Evolutionary conservation across 2,888 invertebrate species (phyloP).

Genomic region (Drosophila tanythrix): DNA sequence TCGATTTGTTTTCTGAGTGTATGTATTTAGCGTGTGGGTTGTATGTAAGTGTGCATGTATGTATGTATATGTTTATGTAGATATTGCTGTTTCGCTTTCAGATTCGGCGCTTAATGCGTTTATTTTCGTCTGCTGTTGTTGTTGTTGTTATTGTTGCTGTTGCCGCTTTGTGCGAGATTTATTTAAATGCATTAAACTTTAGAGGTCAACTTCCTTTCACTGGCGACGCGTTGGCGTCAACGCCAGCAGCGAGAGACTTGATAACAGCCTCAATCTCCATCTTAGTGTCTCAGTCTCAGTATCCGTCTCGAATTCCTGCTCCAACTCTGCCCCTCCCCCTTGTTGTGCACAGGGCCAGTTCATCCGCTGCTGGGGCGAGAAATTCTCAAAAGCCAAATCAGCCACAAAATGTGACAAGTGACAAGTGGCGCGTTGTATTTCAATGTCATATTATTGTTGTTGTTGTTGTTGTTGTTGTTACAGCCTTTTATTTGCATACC

Average conservation of each 20-base stretch:
- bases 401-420: conserved; percentile 78
- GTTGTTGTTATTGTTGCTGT: conserved; percentile 34
- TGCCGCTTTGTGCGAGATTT: conserved; percentile 60
- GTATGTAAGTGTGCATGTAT: background rate
- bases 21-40: background rate
- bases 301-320: conserved; percentile 25
- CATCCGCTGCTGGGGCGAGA: conserved; percentile 25
- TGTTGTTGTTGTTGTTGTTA: conserved; percentile 15
- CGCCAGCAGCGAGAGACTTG: conserved; percentile 40
- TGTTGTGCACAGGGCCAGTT: conserved; percentile 17
- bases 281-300: background rate
- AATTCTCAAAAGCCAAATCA: conserved; percentile 63
- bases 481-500: conserved; percentile 55
- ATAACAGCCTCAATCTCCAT: conserved; percentile 59
- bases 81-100: conserved; percentile 68
- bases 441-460: conserved; percentile 63
- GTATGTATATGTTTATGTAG: background rate
- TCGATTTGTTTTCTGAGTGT: background rate
- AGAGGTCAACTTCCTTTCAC: conserved; percentile 83
- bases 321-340: background rate
- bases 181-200: conserved; percentile 82
- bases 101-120: conserved; percentile 68
- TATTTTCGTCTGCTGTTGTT: conserved; percentile 36
- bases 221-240: conserved; percentile 62
- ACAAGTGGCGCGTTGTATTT: conserved; percentile 76